These are phyloP conservation scores for Dufourea novaeangliae DNA, from an alignment of 1,140 invertebrate genomes.

Conservation along the genomic window DNA sequence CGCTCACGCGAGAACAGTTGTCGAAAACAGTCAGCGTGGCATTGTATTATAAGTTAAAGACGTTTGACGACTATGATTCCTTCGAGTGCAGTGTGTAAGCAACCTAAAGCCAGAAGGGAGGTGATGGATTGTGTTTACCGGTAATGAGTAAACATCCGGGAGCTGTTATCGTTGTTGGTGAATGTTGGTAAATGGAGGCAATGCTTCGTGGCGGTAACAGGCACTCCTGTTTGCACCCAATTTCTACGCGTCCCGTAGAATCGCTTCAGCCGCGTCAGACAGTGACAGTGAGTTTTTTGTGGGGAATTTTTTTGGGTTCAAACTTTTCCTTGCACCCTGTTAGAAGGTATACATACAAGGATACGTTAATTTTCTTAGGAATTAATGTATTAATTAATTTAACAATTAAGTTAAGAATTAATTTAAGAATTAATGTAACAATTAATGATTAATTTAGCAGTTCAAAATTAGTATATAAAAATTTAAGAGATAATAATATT, in stretches of 20 bases:
- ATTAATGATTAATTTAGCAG: no score
- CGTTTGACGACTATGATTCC: background rate
- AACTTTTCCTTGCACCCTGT: no score
- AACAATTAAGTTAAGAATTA: no score
- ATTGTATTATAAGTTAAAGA: background rate
- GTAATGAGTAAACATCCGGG: slow-evolving; percentile 70
- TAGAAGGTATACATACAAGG: no score
- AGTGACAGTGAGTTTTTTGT: slow-evolving; percentile 47
- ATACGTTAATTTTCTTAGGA: no score
- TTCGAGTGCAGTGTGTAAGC: background rate
- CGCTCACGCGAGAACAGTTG: background rate
- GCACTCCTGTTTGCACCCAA: slow-evolving; percentile 67
- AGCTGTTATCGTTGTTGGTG: slow-evolving; percentile 27
- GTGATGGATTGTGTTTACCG: slow-evolving; percentile 70
- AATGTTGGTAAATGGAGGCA: slow-evolving; percentile 37
- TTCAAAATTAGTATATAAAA: no score
- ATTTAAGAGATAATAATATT: no score
- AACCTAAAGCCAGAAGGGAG: slow-evolving; percentile 19
- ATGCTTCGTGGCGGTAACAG: slow-evolving; percentile 64
- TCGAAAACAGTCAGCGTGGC: background rate
- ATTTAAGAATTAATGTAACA: no score
- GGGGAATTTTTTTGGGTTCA: background rate
- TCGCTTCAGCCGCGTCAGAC: slow-evolving; percentile 26
- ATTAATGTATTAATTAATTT: no score
- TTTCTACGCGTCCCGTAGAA: slow-evolving; percentile 56